Evolutionary conservation across 2,113 vertebrate genomes (phyloP).

Genomic region (Trematocara zebra): DNA sequence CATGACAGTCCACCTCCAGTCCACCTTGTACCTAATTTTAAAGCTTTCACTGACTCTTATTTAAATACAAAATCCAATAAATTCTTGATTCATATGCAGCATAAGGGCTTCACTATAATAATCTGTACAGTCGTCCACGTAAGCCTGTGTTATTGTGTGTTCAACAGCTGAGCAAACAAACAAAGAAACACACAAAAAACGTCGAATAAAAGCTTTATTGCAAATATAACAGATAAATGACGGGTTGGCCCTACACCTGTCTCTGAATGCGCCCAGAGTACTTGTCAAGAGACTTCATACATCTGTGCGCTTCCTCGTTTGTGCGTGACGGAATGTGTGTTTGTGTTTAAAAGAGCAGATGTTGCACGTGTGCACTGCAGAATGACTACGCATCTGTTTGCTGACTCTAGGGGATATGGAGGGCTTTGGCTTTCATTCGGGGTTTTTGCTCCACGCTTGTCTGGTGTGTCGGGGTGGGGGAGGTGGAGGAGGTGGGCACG

Average conservation of each 20-base stretch:
- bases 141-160: background rate
- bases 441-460: background rate
- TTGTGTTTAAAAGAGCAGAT: background rate
- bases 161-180: background rate
- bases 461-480: background rate
- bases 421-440: conserved; percentile 32
- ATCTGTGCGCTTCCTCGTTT: background rate
- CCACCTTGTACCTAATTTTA: background rate
- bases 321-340: background rate
- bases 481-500: background rate
- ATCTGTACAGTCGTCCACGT: background rate
- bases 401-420: background rate
- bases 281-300: background rate
- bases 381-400: conserved; percentile 32
- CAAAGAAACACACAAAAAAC: background rate
- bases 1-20: background rate
- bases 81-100: background rate
- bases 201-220: background rate
- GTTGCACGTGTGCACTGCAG: background rate
- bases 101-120: background rate
- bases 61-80: conserved; percentile 1
- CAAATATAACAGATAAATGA: background rate
- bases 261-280: background rate
- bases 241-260: background rate
- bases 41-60: background rate